A percentile compares a stretch with the other conserved stretches of the same genome.
Conservation (phyloP, 2,113 vertebrate species). For the Parotia lawesii region DNA sequence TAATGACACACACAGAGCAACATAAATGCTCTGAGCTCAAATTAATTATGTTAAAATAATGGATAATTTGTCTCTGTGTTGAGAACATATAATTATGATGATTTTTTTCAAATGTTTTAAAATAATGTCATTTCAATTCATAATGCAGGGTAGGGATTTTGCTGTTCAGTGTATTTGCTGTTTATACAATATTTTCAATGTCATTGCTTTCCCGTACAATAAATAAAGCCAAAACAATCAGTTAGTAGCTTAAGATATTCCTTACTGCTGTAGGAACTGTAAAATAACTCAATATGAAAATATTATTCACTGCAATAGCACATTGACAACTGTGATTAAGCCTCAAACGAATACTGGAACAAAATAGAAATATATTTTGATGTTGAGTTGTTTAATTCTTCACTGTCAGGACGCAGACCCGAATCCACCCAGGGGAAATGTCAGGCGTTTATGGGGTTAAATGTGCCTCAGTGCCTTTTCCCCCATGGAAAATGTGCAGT, state of each 20-base stretch:
- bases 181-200: conserved; percentile 69
- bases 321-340: conserved; percentile 63
- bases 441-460: conserved; percentile 1
- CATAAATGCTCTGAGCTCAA: conserved; percentile 50
- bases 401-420: neutral
- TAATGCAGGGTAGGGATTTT: conserved; percentile 48
- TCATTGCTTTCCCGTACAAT: conserved; percentile 52
- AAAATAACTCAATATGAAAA: conserved; percentile 55
- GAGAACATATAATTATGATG: conserved; percentile 67
- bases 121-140: conserved; percentile 62
- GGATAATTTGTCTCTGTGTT: conserved; percentile 57
- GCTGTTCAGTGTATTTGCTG: conserved; percentile 47
- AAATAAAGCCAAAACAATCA: conserved; percentile 59
- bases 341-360: conserved; percentile 44
- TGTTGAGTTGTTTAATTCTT: conserved; percentile 38
- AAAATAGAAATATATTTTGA: conserved; percentile 53
- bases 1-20: conserved; percentile 32
- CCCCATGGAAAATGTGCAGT: neutral
- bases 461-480: neutral
- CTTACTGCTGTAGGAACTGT: conserved; percentile 51
- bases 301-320: conserved; percentile 48
- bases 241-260: conserved; percentile 32
- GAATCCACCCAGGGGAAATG: neutral
- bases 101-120: conserved; percentile 60
- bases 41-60: conserved; percentile 68